A percentile compares a stretch with the other conserved stretches of the same genome.
phyloP scores from a whole-genome alignment of 2,888 invertebrate species.

The Oegoconia quadripuncta region DNA sequence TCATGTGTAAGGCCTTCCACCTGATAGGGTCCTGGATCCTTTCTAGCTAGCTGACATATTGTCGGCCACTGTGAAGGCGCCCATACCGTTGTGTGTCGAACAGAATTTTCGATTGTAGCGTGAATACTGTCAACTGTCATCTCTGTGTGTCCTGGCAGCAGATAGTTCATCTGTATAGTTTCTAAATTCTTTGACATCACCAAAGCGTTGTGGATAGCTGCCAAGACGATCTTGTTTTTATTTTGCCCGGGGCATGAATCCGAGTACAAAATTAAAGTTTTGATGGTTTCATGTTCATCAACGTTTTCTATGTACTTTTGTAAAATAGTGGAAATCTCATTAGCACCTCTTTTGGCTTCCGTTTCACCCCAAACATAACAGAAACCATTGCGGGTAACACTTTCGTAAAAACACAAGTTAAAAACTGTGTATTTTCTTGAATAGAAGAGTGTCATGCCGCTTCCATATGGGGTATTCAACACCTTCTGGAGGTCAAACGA shows the following conservation, averaged over 20 bases:
- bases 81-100: constrained; percentile 16
- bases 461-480: neutral
- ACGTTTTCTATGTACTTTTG: neutral
- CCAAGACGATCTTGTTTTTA: constrained; percentile 23
- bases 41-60: constrained; percentile 8
- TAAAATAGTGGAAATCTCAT: neutral
- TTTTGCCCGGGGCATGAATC: constrained; percentile 25
- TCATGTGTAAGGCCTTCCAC: constrained; percentile 9
- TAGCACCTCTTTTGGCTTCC: constrained; percentile 5
- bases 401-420: constrained; percentile 2
- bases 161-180: no score
- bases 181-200: constrained; percentile 8
- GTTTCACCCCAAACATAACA: constrained; percentile 2
- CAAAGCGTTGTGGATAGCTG: constrained; percentile 17
- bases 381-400: neutral
- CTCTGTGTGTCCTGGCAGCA: constrained; percentile 20
- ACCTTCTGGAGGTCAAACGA: constrained; percentile 13
- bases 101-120: constrained; percentile 14
- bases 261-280: constrained; percentile 18
- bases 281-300: constrained; percentile 10
- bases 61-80: constrained; percentile 16
- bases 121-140: constrained; percentile 15
- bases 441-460: neutral
- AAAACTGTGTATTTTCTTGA: constrained; percentile 3
- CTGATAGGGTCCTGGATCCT: constrained; percentile 12